Evolutionary conservation across 2,888 invertebrate species (phyloP).

Genomic region (Odontomyia ornata): DNA sequence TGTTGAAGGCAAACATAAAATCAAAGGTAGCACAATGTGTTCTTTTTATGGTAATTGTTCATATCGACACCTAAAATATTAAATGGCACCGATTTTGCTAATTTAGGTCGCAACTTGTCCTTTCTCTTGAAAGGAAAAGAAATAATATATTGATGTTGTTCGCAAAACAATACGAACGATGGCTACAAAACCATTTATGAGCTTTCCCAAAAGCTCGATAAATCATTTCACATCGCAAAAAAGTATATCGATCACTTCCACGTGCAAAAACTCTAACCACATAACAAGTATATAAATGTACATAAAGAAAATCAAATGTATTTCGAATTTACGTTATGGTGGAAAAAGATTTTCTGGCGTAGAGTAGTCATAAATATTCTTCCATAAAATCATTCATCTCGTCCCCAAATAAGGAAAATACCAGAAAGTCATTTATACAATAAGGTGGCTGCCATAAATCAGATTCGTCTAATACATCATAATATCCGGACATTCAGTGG

Average conservation of each 20-base stretch:
- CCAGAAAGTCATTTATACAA: constrained; percentile 41
- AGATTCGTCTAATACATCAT: constrained; percentile 42
- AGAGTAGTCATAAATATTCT: constrained; percentile 31
- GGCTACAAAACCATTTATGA: no score
- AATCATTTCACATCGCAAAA: constrained; percentile 3
- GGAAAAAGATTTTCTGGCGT: not conserved
- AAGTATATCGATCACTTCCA: not conserved
- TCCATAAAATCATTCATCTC: constrained; percentile 24
- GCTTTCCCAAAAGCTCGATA: not conserved
- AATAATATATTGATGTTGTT: no score
- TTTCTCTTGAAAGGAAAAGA: no score
- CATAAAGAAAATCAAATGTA: not conserved
- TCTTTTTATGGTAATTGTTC: no score
- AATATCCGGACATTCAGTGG: constrained; percentile 37
- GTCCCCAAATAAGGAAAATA: constrained; percentile 14
- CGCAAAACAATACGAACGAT: no score
- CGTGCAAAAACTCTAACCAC: not conserved
- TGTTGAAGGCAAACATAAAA: no score
- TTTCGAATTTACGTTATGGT: not conserved
- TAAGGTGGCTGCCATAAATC: constrained; percentile 44
- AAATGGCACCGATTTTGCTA: no score
- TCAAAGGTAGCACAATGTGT: no score
- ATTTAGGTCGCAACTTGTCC: no score
- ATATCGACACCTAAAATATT: no score
- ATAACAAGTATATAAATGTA: not conserved